Evolutionary conservation across 35 echinoderm and acorn worm species (phyloP), one percentile per base, ranked within the genome.

Genomic region (Holothuria glaberrima): DNA sequence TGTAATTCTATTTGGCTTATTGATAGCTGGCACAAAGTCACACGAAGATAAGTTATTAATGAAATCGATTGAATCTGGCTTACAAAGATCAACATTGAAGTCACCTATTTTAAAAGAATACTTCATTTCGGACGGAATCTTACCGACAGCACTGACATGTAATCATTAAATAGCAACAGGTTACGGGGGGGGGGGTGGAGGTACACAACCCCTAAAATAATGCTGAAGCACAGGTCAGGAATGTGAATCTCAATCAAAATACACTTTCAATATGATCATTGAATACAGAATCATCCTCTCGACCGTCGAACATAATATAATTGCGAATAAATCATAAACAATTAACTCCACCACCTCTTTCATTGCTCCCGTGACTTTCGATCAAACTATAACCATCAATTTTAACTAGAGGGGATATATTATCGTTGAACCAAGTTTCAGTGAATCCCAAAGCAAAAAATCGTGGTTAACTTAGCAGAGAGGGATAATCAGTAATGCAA

Each of bases 171-270:
- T 72, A 72, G 68, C 68, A 16, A 72, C 29, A 72, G 29, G 68
- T 72, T 72, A 72, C 68, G 24, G 68, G 27, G 27, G 24, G 68
- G 68, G 30, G 68, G 68, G 68, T 28, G 6, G 68, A n/a, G n/a
- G n/a, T 72, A 72, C 68, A 72, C 68, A 31, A 72, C 68, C 30
- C 68, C 68, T 72, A 72, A 27, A 72, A 72, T 72, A 72, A 72
- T 31, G 30, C 27, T 72, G 30, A 30, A 28, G 30, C 68, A 72
- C 68, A 72, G 68, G 68, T 72, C 68, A 72, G 68, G 68, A 72
- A 72, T 72, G 30, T 31, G 68, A 72, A 72, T 72, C 68, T 72
- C 68, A 72, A 33, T 72, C n/a, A n/a, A 72, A 72, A 72, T 72
- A 72, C 29, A 72, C 68, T 72, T 72, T 72, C 68, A 72, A 72